Conservation (phyloP, 2,797 vertebrate genomes). For the Nasua narica region DNA sequence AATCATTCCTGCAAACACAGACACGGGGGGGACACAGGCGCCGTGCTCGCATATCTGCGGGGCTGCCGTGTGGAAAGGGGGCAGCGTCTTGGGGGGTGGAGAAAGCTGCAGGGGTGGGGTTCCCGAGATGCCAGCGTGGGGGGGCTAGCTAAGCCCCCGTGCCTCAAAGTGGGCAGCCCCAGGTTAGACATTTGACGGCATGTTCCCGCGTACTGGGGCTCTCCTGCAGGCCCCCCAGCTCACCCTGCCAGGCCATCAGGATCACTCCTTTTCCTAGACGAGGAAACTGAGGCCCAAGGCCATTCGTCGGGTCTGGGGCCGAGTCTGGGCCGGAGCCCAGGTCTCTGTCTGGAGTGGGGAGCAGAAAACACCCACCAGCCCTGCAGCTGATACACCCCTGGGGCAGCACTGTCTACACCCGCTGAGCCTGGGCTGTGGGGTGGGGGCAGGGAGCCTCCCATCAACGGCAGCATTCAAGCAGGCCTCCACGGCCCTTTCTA, state of each 20-base stretch:
- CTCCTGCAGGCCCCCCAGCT: background rate
- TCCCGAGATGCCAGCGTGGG: background rate
- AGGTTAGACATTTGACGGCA: background rate
- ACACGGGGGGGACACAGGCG: background rate
- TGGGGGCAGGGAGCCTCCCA: background rate
- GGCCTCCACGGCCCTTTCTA: background rate
- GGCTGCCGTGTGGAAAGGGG: constrained; percentile 47
- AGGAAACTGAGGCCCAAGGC: constrained; percentile 44
- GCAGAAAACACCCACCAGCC: background rate
- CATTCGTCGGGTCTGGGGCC: background rate
- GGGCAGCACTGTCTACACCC: background rate
- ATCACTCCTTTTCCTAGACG: background rate
- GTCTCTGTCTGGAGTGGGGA: background rate
- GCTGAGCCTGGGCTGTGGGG: background rate
- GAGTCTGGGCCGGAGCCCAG: background rate
- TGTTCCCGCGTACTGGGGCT: accelerated
- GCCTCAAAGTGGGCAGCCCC: background rate
- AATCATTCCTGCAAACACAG: constrained; percentile 61
- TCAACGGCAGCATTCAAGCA: background rate
- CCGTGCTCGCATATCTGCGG: constrained; percentile 33
- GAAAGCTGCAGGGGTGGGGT: background rate
- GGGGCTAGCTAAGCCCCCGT: background rate
- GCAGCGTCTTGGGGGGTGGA: accelerated
- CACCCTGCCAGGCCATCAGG: background rate
- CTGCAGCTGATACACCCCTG: background rate